Evolutionary conservation across 1,140 invertebrate genomes (phyloP), one percentile per base, ranked within the genome.

Genomic region (Hetaerina americana): DNA sequence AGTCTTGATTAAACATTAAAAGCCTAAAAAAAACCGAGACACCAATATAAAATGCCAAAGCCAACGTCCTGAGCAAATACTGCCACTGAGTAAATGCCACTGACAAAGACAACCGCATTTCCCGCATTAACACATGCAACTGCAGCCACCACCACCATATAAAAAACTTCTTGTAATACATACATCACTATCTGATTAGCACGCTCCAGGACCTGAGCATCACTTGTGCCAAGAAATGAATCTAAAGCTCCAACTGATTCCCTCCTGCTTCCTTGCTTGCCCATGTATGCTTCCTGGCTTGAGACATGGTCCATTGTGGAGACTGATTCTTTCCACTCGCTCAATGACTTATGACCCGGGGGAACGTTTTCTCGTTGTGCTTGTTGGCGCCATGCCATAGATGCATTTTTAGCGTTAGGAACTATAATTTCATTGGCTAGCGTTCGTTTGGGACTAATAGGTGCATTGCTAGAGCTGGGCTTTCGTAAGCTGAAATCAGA

Each of bases 131-230:
- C 10, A 57, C 40, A 57, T 57, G 40, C 40, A 57, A n/a, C 15
- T 57, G 40, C 40, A 12, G 22, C 40, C 40, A 57, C 40, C 40
- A 57, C 69, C 68, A 27, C 29, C 69, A 71, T 49, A n/a, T 72
- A 31, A 69, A 67, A 68, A 71, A 66, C 69, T 71, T 66, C 40
- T 57, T 57, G n/a, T n/a, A n/a, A 68, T 84, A 90, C 89, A 85
- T 91, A 92, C 90, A 90, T 91, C 79, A 92, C 89, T 81, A 92
- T 92, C 80, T 90, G 90, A 85, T 89, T 91, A 78, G 90, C 90
- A 80, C 88, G 86, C 83, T 91, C 89, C 85, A 92, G 88, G 76
- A 90, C 90, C 79, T 88, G 88, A 74, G 87, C 86, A 83, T 91
- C 89, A 79, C 90, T 88, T 75, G 87, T 85, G 75, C 75, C 74